Base-by-base conservation (phyloP, 2,888 invertebrate genomes). In the Malacosoma neustria region DNA sequence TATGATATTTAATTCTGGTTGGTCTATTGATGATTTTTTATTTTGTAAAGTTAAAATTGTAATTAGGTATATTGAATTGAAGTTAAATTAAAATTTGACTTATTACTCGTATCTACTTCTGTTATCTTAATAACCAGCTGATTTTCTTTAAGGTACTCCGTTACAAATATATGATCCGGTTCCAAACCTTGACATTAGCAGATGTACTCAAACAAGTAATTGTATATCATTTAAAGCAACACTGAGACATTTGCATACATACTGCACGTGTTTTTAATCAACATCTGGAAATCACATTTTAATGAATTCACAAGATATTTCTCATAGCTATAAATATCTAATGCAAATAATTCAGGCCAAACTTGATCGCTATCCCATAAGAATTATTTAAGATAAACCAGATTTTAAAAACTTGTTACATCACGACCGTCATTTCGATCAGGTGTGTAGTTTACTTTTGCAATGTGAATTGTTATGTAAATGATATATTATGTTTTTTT, bases 311-410 rank as follows among this genome's bases (percentile, higher is more conserved):
- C 22, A 22, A 22, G 22, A 22, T 5, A 22, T 22, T 22, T 22
- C 4, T 22, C 22, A 22, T 22, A 22, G 9, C 22, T 22, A 22
- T 22, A 22, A 22, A 22, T 22, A 22, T 22, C 22, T 2, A 22
- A 65, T 69, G 72, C 62, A 69, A 73, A 75, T 72, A 45, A 49
- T 62, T 57, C 55, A 49, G 59, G 68, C 68, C 57, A 61, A 72
- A 77, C 76, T 50, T 57, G 76, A 72, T 67, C 49, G 43, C 54
- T 58, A 63, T 84, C 82, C 68, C 82, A 84, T 82, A 72, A 71
- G 76, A 76, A 73, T 68, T 40, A 46, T 51, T 53, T 50, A 50
- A 39, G 43, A 5, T 22, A 68, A 73, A 74, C 71, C 43, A 60
- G 73, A 72, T 72, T 64, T 57, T 40, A 42, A 40, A 48, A 72